Evolutionary conservation across 2,113 vertebrate species (phyloP).

Genomic region (Eclectus roratus): DNA sequence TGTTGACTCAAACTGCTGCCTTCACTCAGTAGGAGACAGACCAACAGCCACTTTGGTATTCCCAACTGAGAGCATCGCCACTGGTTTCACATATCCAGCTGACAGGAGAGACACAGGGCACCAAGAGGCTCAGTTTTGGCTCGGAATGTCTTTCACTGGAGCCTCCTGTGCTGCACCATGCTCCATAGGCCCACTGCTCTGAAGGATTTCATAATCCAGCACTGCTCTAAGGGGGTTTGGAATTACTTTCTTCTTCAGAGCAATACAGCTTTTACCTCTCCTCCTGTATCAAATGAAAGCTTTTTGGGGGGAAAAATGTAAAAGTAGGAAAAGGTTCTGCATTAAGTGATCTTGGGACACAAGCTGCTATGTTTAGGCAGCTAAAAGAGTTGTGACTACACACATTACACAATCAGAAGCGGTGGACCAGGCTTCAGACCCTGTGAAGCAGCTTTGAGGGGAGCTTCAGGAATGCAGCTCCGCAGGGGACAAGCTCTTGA

Average conservation of each 20-base stretch:
- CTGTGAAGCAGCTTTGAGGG: background rate
- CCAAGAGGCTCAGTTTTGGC: conserved; percentile 13
- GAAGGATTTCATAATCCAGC: accelerated
- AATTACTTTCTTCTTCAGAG: background rate
- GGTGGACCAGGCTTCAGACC: background rate
- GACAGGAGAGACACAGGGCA: background rate
- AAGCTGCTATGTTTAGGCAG: background rate
- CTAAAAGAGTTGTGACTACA: background rate
- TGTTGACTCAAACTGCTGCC: background rate
- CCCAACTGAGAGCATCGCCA: background rate
- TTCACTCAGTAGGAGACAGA: background rate
- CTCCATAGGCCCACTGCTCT: background rate
- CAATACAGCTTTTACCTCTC: background rate
- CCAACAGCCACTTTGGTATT: background rate
- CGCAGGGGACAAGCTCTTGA: background rate
- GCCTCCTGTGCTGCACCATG: background rate
- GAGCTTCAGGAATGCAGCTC: background rate
- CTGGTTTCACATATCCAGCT: background rate
- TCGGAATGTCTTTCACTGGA: background rate
- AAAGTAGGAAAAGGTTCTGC: background rate
- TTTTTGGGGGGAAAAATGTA: background rate
- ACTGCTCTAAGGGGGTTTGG: accelerated
- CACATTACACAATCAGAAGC: background rate
- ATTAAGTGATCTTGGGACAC: background rate
- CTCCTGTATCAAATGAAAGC: background rate